Conservation (phyloP, 1,140 invertebrate genomes). For the Solen grandis region DNA sequence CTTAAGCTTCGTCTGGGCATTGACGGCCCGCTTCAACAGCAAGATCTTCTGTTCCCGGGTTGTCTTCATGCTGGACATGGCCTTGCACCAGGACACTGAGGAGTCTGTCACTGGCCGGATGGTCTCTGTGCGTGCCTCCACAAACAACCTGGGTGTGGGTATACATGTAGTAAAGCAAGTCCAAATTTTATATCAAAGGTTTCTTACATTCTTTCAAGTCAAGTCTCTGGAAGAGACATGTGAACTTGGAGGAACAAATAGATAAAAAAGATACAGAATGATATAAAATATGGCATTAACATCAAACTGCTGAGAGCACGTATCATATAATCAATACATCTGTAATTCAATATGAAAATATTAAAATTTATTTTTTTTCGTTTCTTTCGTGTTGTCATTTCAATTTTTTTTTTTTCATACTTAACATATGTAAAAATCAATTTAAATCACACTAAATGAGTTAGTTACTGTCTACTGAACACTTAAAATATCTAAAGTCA, state of each 20-base stretch:
- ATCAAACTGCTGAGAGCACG: no score
- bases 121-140: constrained; percentile 69
- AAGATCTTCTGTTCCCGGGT: constrained; percentile 60
- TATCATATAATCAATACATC: no score
- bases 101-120: constrained; percentile 68
- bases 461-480: neutral
- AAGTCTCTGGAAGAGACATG: neutral
- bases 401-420: neutral
- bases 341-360: no score
- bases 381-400: no score
- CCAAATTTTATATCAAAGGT: neutral
- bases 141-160: constrained; percentile 60
- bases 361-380: no score
- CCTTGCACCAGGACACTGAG: constrained; percentile 66
- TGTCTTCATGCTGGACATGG: constrained; percentile 62
- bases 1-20: constrained; percentile 66
- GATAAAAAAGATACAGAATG: neutral
- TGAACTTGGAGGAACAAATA: neutral
- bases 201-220: neutral
- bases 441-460: neutral
- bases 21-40: constrained; percentile 65
- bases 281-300: neutral
- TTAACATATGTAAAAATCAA: neutral
- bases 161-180: neutral
- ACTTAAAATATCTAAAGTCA: neutral